Percentiles rank a stretch among this genome's conserved stretches.
phyloP scores from a whole-genome alignment of 2,113 vertebrate species.

The Zapus hudsonius region DNA sequence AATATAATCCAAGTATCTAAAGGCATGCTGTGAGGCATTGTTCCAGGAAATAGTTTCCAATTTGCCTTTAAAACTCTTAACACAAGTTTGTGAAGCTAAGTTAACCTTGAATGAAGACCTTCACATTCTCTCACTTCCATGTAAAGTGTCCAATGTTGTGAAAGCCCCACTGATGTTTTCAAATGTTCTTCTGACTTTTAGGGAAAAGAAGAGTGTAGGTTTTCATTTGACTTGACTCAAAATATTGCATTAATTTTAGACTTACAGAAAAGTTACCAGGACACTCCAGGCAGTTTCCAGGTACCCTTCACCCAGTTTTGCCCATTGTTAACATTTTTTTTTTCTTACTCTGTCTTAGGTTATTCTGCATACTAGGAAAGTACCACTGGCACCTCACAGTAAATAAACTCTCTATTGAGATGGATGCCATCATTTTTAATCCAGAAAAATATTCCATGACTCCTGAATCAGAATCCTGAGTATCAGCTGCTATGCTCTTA shows the following conservation, averaged over 20 bases:
- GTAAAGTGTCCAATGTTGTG: slow-evolving; percentile 66
- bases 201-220: slow-evolving; percentile 6
- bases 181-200: slow-evolving; percentile 35
- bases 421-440: slow-evolving; percentile 42
- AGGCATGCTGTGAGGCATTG: slow-evolving; percentile 85
- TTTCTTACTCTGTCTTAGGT: not conserved
- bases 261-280: not conserved
- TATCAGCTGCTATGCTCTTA: not conserved
- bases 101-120: slow-evolving; percentile 78
- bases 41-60: slow-evolving; percentile 89
- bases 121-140: slow-evolving; percentile 76
- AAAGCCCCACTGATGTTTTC: not conserved
- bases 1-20: slow-evolving; percentile 86
- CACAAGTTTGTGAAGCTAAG: slow-evolving; percentile 78
- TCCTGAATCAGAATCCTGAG: not conserved
- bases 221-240: not conserved
- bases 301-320: not conserved
- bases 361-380: not conserved
- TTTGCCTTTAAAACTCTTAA: slow-evolving; percentile 84
- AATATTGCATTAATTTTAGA: slow-evolving; percentile 23
- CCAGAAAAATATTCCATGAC: not conserved
- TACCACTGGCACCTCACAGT: not conserved
- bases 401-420: not conserved
- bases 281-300: not conserved
- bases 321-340: not conserved